Evolutionary conservation across 1,140 invertebrate genomes (phyloP), one percentile per base, ranked within the genome.

Genomic region (Diorhabda sublineata): DNA sequence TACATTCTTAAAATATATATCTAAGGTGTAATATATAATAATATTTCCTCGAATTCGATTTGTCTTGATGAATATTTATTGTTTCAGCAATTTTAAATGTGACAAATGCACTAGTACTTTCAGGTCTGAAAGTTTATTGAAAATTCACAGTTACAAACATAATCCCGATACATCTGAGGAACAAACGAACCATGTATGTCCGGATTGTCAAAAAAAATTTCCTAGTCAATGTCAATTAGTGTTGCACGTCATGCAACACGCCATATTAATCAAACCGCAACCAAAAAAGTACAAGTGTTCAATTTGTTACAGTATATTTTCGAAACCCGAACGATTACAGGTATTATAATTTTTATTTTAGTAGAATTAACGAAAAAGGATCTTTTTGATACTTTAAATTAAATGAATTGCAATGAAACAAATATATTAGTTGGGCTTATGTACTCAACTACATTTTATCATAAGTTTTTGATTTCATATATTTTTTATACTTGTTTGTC

Each of bases 241-340:
- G 5, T 52, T 70, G 58, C 77, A 78, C 47, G 75, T 76, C 3
- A 59, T 69, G n/a, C 66, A 47, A 5, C 76, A 77, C 43, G 68
- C 72, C 6, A 52, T 69, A 9, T 56, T 60, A 9, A 52, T 6
- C n/a, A 4, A 2, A 3, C 6, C 47, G 3, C 73, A 75, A 47
- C 67, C 71, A 4, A 70, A 76, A 41, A 68, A 58, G 3, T 69
- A 75, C 26, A 76, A 90, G 78, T 90, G 87, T 78, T 81, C 82
- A 4, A 77, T 86, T 71, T 91, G 90, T 78, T 87, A 89, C 75
- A 91, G 90, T 78, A 80, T 85, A 45, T 92, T 91, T 81, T 83
- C 86, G 2, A 85, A 85, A 9, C 83, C 86, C 73, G 87, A 90
- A 63, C 81, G 89, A 64, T 79, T 91, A 0, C 79, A 78, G 73